These are phyloP conservation scores for Lepisosteus osseus DNA, from an alignment of 2,113 vertebrate species.

Conservation along the genomic window DNA sequence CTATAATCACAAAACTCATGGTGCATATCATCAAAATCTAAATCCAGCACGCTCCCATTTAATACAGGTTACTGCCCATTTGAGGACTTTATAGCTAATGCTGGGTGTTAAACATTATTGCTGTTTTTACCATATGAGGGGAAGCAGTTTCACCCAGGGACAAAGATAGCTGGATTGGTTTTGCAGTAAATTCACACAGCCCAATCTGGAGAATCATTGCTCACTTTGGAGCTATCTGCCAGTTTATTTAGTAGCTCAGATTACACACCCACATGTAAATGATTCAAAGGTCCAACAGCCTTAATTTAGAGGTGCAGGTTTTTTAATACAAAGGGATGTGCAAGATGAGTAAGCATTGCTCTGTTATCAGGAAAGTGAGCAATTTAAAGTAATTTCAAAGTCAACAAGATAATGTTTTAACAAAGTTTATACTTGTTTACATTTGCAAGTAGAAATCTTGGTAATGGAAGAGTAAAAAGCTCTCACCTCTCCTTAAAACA, in stretches of 20 bases:
- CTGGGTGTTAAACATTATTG: slow-evolving; percentile 1
- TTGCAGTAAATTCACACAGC: neutral
- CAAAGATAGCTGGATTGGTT: neutral
- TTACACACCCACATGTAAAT: neutral
- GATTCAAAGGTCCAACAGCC: neutral
- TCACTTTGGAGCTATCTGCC: neutral
- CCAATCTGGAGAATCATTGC: neutral
- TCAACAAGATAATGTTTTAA: neutral
- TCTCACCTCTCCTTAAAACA: slow-evolving; percentile 2
- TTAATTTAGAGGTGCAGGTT: neutral
- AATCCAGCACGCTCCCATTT: slow-evolving; percentile 63
- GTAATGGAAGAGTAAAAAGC: neutral
- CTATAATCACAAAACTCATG: slow-evolving; percentile 84
- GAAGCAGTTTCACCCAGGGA: slow-evolving; percentile 8
- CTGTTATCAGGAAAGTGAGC: neutral
- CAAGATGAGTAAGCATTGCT: neutral
- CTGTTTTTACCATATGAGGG: slow-evolving; percentile 7
- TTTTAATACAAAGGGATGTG: neutral
- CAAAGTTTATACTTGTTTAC: slow-evolving; percentile 2
- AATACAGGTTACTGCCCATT: slow-evolving; percentile 53
- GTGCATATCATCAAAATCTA: slow-evolving; percentile 75
- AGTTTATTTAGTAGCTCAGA: neutral
- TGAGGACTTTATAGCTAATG: slow-evolving; percentile 27
- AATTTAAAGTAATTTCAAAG: neutral
- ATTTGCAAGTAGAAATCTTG: neutral